A percentile compares a stretch with the other conserved stretches of the same genome.
Evolutionary conservation across 1,140 invertebrate genomes (phyloP).

Genomic region (Leptinotarsa undecemlineata): DNA sequence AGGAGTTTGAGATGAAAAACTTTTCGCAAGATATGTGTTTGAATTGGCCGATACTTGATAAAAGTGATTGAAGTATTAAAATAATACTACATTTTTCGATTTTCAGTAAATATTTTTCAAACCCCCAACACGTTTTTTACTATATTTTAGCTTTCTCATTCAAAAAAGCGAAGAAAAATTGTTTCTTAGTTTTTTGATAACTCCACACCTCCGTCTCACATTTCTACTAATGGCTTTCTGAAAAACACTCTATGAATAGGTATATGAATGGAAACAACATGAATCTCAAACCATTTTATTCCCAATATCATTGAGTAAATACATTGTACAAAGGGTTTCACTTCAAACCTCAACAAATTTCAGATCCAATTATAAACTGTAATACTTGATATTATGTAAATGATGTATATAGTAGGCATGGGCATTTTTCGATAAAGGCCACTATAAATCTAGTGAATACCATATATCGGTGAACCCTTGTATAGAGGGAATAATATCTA

Average conservation of each 20-base stretch:
- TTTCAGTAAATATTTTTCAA: too few relatives aligned
- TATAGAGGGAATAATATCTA: slow-evolving; percentile 45
- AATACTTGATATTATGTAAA: slow-evolving; percentile 22
- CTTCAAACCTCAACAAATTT: slow-evolving; percentile 18
- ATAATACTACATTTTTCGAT: too few relatives aligned
- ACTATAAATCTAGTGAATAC: slow-evolving; percentile 42
- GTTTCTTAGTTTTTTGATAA: neutral
- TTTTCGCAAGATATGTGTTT: too few relatives aligned
- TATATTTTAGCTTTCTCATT: neutral
- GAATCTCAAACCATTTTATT: slow-evolving; percentile 33
- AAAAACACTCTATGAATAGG: neutral
- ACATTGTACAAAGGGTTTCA: slow-evolving; percentile 34
- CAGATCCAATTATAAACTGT: slow-evolving; percentile 20
- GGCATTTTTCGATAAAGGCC: slow-evolving; percentile 40
- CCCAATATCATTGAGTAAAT: slow-evolving; percentile 31
- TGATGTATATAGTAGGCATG: slow-evolving; percentile 32
- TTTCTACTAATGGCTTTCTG: neutral
- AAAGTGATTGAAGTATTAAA: too few relatives aligned
- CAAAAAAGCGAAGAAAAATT: too few relatives aligned
- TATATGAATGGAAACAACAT: neutral
- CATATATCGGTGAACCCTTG: slow-evolving; percentile 40
- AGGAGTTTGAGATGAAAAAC: too few relatives aligned
- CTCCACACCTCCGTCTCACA: neutral
- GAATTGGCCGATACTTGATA: too few relatives aligned
- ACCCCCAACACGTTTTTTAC: neutral